A percentile compares a stretch with the other conserved stretches of the same genome.
Evolutionary conservation across 2,797 vertebrate species (phyloP).

Genomic region (Gymnocypris eckloni): DNA sequence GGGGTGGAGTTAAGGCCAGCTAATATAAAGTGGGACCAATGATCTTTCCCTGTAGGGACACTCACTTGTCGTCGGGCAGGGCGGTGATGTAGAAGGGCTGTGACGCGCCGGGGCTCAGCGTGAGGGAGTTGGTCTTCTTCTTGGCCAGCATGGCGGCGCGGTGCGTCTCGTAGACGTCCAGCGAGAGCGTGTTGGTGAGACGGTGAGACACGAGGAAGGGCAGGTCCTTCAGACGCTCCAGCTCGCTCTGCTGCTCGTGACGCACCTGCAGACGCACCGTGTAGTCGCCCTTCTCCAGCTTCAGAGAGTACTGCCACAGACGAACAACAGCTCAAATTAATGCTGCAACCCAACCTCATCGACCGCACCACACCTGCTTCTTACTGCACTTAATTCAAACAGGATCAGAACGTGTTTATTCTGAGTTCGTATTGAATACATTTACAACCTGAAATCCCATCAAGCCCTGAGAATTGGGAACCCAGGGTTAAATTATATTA

Average conservation of each 20-base stretch:
- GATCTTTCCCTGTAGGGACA: conserved; percentile 45
- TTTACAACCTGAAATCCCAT: no score
- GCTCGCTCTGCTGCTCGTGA: conserved; percentile 92
- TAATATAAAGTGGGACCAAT: no score
- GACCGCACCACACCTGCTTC: not conserved
- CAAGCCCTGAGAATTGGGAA: no score
- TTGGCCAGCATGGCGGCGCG: conserved; percentile 92
- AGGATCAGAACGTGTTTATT: not conserved
- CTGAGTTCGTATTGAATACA: not conserved
- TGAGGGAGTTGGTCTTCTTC: conserved; percentile 94
- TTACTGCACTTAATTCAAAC: not conserved
- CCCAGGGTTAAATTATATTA: no score
- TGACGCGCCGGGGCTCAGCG: conserved; percentile 85
- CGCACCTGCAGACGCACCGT: conserved; percentile 94
- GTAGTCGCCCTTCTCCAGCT: conserved; percentile 98
- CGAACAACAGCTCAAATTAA: not conserved
- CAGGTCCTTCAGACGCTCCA: conserved; percentile 96
- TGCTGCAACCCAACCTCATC: not conserved
- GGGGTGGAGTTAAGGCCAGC: no score
- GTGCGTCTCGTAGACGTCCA: conserved; percentile 95
- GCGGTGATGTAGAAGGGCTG: conserved; percentile 93
- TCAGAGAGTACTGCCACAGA: conserved; percentile 89
- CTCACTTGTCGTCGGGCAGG: conserved; percentile 98
- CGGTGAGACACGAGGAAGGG: conserved; percentile 96
- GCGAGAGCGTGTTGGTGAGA: conserved; percentile 89